Conservation (phyloP, 1,140 invertebrate genomes). For the Dendrolimus kikuchii region DNA sequence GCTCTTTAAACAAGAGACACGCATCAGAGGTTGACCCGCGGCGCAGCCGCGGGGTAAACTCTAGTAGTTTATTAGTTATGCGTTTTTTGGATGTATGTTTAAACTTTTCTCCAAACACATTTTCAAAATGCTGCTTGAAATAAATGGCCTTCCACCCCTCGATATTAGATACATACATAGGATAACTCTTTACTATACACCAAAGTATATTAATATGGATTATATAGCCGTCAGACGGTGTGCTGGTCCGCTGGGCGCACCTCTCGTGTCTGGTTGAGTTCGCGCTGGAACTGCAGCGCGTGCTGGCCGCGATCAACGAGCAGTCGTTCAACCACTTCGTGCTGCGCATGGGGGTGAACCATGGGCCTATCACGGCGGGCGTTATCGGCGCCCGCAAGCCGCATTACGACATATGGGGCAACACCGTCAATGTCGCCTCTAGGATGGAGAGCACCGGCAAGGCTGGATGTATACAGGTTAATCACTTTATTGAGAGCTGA, state of each 20-base stretch:
- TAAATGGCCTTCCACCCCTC: no score
- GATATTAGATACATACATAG: background rate
- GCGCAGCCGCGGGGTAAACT: no score
- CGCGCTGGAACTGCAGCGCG: conserved; percentile 90
- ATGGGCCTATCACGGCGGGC: conserved; percentile 94
- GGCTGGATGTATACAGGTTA: conserved; percentile 94
- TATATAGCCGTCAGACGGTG: conserved; percentile 77
- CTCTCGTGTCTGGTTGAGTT: conserved; percentile 90
- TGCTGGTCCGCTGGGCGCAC: conserved; percentile 86
- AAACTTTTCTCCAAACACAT: no score
- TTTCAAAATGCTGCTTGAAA: no score
- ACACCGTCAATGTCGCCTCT: conserved; percentile 96
- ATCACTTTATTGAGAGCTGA: background rate
- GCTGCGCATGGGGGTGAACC: conserved; percentile 95
- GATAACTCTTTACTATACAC: background rate
- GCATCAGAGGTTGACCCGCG: no score
- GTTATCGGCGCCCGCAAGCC: conserved; percentile 96
- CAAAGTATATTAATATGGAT: background rate
- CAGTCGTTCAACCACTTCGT: conserved; percentile 97
- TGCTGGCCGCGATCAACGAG: conserved; percentile 92
- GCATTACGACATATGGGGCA: conserved; percentile 97
- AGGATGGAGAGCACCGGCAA: conserved; percentile 98
- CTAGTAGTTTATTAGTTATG: no score
- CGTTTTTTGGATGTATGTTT: no score
- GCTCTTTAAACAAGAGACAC: no score